Percentiles rank a stretch among this genome's conserved stretches.
Evolutionary conservation across 2,113 vertebrate genomes (phyloP).

Genomic region (Azemiops feae): DNA sequence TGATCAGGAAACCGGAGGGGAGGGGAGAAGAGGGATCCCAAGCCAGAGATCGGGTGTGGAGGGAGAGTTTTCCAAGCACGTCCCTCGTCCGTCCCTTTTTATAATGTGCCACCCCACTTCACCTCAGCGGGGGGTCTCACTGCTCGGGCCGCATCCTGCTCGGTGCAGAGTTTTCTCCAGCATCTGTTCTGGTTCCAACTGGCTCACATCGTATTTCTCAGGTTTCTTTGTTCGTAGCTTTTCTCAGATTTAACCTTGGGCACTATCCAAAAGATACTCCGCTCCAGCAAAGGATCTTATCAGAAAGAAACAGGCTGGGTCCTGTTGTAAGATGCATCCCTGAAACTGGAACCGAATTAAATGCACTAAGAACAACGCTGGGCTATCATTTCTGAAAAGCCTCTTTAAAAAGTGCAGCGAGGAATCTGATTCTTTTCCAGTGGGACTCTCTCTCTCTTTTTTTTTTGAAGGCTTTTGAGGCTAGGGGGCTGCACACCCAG

Average conservation of each 20-base stretch:
- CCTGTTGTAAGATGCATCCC: not conserved
- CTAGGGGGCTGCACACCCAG: too few species aligned
- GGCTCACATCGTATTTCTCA: not conserved
- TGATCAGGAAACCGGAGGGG: not conserved
- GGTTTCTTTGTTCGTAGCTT: not conserved
- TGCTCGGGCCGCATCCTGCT: not conserved
- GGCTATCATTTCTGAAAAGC: not conserved
- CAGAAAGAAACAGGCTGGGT: not conserved
- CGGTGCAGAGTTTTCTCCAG: not conserved
- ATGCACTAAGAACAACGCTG: not conserved
- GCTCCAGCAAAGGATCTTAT: not conserved
- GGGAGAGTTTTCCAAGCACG: not conserved
- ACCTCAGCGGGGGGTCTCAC: not conserved
- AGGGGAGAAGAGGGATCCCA: not conserved
- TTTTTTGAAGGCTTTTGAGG: not conserved
- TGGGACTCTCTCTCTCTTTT: not conserved
- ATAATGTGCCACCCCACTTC: not conserved
- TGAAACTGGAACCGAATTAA: not conserved
- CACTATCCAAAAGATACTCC: not conserved
- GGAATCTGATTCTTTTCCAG: not conserved
- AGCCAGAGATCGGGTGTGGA: not conserved
- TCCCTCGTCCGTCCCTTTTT: not conserved
- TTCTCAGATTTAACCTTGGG: not conserved
- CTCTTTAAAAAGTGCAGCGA: not conserved
- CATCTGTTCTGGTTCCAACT: not conserved